Evolutionary conservation across 2,797 vertebrate genomes (phyloP), one percentile per base, ranked within the genome.

Genomic region (Eidolon dupreanum): DNA sequence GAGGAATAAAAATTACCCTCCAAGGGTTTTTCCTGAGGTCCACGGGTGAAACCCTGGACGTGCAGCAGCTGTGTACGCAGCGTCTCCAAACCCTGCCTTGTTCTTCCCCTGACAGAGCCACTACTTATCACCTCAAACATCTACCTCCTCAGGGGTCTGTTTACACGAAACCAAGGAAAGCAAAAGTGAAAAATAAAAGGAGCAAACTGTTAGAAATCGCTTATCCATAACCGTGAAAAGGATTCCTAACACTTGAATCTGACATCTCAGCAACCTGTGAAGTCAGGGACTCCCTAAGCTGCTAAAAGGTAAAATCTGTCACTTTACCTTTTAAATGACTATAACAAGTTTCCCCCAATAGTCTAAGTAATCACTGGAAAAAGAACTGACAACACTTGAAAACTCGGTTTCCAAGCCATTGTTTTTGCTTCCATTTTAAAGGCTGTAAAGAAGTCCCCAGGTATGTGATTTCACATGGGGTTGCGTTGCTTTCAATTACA

Each of bases 231-330:
- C 57, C 93, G 84, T 93, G 92, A 94, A 89, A 91, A 33, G 59
- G 79, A 53, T 8, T 16, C 8, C 28, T 33, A 33, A 33, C 33
- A 33, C 33, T 33, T 66, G 87, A 84, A 73, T 74, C 0, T 96
- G 49, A 86, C 89, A 89, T 95, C 88, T 85, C 46, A 68, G 78
- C 70, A 96, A 36, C 49, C 73, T 84, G 61, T 78, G 75, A 95
- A 92, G 22, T 51, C 55, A 81, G 11, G 55, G 83, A 89, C 36
- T 85, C 57, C 73, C 86, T 74, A 61, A 95, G 36, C 49, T 66
- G 68, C 77, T 93, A 59, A 90, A 74, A 36, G 71, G 55, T 63
- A 83, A 61, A 88, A 71, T 26, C 55, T 70, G 9, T 61, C 36
- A 49, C 77, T 78, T 96, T 78, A 70, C 82, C 36, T 79, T 65